Evolutionary conservation across 2,113 vertebrate species (phyloP), one percentile per base, ranked within the genome.

Genomic region (Craseonycteris thonglongyai): DNA sequence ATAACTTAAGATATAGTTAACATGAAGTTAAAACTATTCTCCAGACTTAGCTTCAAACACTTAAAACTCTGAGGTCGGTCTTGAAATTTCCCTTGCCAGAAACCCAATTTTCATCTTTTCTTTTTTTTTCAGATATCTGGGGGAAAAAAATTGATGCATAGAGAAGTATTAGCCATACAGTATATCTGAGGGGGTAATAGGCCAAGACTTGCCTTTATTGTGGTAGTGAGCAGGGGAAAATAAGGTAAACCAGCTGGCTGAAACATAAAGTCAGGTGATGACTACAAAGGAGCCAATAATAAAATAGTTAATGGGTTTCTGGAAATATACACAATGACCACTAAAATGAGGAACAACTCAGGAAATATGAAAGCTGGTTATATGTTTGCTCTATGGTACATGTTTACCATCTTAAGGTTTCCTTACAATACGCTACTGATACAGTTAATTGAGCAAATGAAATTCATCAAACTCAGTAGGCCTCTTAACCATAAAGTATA

Each of bases 391-490:
- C 19, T 15, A 18, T 91, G 75, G 51, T 28, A 76, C n/a, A 51
- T 1, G 76, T 75, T 74, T 87, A 35, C n/a, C 35, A 61, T 92
- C 26, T 80, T 75, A 49, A 95, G 63, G 9, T 28, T 92, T 95
- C 65, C 65, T 95, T 69, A 51, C 13, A 81, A 82, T 38, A 85
- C 81, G 78, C 71, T 95, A 81, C 81, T 89, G 49, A 94, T 86
- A 38, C 0, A 93, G 47, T 75, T 69, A 88, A 94, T 58, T 79
- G 33, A 76, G 18, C 35, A 95, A 96, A 92, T 94, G 83, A 94
- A 95, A 95, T 51, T 56, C 69, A 88, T 45, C 72, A 94, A 86
- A 89, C 80, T 91, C 89, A 89, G 38, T 86, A 88, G 68, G n/a
- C 45, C 22, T 82, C 61, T 92, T 61, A 92, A 66, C 74, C 65